Conservation (phyloP, 2,113 vertebrate genomes). For the Heliornis fulica region DNA sequence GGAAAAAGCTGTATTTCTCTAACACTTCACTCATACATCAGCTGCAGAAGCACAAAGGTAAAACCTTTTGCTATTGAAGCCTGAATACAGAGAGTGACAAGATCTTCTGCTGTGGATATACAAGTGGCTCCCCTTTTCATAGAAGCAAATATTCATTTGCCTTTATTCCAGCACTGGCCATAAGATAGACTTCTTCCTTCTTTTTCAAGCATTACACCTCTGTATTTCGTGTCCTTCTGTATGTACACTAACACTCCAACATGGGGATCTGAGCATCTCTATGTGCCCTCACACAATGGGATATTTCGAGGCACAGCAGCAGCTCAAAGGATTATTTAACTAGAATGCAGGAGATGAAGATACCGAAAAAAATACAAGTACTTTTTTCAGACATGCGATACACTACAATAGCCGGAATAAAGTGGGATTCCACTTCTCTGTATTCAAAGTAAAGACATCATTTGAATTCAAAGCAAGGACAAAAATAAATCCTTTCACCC, state of each 20-base stretch:
- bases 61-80: not conserved
- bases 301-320: not conserved
- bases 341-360: not conserved
- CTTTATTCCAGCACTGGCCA: not conserved
- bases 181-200: not conserved
- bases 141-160: too few relatives aligned
- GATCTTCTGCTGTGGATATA: too few relatives aligned
- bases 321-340: not conserved
- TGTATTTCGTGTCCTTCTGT: not conserved
- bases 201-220: not conserved
- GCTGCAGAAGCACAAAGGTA: not conserved
- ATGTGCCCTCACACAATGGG: not conserved
- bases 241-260: not conserved
- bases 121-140: not conserved
- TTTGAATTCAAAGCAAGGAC: conserved; percentile 45
- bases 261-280: not conserved
- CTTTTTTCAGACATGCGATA: not conserved
- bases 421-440: not conserved
- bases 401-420: not conserved
- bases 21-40: not conserved
- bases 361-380: not conserved
- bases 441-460: not conserved
- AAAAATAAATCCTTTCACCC: conserved; percentile 60
- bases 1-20: not conserved
- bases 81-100: not conserved